Evolutionary conservation across 1,140 invertebrate species (phyloP).

Genomic region (Fopius arisanus): DNA sequence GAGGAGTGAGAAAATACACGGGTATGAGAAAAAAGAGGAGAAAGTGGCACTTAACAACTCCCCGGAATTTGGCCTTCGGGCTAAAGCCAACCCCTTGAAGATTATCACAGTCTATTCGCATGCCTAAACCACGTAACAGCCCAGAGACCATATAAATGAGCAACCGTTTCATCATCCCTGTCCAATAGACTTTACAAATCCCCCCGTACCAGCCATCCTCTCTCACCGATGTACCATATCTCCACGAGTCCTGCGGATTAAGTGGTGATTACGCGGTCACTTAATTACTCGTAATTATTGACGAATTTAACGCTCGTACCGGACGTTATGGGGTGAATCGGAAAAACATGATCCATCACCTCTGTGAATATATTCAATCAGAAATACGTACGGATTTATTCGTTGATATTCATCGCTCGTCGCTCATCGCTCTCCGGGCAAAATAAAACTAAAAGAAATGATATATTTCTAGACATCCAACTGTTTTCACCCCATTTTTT

Average conservation of each 20-base stretch:
- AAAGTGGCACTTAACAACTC: conserved; percentile 9
- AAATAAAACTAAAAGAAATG: not conserved
- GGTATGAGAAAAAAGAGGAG: not conserved
- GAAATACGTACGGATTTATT: conserved; percentile 1
- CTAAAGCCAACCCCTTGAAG: conserved; percentile 21
- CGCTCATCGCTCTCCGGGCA: not conserved
- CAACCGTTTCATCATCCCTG: conserved; percentile 14
- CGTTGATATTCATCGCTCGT: not conserved
- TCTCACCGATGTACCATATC: not conserved
- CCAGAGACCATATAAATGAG: conserved; percentile 1
- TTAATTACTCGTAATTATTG: conserved; percentile 7
- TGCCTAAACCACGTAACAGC: conserved; percentile 7
- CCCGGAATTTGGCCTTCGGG: conserved; percentile 16
- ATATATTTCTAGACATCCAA: too few relatives aligned
- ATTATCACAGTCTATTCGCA: conserved; percentile 25
- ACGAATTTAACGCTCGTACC: not conserved
- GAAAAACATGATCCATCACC: not conserved
- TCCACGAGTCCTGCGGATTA: not conserved
- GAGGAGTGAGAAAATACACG: not conserved
- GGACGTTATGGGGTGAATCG: not conserved
- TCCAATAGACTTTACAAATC: not conserved
- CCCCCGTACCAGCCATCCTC: not conserved
- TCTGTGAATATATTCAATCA: not conserved
- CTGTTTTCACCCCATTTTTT: not conserved
- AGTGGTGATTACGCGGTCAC: conserved; percentile 8